Conservation (phyloP, 1,140 invertebrate species). For the Ditylenchus dipsaci region DNA sequence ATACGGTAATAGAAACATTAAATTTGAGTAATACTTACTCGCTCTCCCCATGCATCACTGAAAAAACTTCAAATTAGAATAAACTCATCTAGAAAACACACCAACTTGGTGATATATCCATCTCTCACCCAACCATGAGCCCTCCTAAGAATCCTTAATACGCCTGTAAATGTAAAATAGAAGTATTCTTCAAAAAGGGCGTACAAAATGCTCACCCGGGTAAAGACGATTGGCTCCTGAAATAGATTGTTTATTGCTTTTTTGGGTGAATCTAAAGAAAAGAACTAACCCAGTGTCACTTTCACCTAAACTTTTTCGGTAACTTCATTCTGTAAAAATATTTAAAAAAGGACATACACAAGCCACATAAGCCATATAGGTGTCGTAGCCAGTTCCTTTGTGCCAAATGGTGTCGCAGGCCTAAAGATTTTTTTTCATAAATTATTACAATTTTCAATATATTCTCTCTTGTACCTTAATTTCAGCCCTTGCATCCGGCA, state of each 20-base stretch:
- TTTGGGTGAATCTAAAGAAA: too few relatives aligned
- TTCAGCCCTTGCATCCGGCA: constrained; percentile 35
- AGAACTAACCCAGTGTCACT: constrained; percentile 25
- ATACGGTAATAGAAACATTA: too few relatives aligned
- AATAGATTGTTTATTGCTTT: background rate
- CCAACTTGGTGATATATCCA: constrained; percentile 37
- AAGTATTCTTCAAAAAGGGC: too few relatives aligned
- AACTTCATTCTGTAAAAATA: too few relatives aligned
- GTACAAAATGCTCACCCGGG: too few relatives aligned
- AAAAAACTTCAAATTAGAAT: too few relatives aligned
- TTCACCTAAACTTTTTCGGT: constrained; percentile 26
- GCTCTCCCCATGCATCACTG: constrained; percentile 19
- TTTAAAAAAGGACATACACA: constrained; percentile 15
- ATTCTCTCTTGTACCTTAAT: constrained; percentile 8
- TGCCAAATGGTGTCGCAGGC: constrained; percentile 43
- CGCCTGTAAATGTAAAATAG: constrained; percentile 40
- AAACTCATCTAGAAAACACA: too few relatives aligned
- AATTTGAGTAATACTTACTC: too few relatives aligned
- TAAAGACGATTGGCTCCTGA: constrained; percentile 31
- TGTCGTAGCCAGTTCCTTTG: constrained; percentile 38
- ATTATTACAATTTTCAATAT: too few relatives aligned
- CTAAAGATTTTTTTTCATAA: background rate
- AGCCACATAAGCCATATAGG: constrained; percentile 47
- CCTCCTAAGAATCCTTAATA: constrained; percentile 33
- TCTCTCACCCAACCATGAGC: constrained; percentile 42